Base-by-base conservation (phyloP, 2,888 invertebrate genomes). In the Trissolcus japonicus region DNA sequence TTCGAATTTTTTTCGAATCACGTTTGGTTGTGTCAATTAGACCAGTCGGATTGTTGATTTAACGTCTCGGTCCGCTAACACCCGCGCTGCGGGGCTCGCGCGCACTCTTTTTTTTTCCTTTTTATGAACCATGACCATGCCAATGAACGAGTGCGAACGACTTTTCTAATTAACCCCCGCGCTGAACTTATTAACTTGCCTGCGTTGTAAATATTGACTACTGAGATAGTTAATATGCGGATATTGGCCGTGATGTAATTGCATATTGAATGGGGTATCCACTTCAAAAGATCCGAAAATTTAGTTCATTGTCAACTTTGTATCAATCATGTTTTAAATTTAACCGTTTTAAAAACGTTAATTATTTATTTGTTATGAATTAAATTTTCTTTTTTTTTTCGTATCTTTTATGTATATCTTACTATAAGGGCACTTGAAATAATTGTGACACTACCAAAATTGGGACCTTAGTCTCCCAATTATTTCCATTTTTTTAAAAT, bases 111-210 rank as follows among this genome's bases (percentile, higher is more conserved):
- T n/a, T n/a, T n/a, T n/a, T n/a, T n/a, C n/a, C 21, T 46, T 46
- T 65, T 65, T 43, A 56, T 48, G 54, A 55, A 19, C 7, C 65
- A 55, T 54, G 55, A 56, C 65, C 21, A 54, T 46, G 16, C 16
- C 46, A 46, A 46, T 46, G 46, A 46, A 46, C 51, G 11, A 54
- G 21, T 19, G 65, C 17, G 11, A 4, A 29, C 55, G 55, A 19
- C 29, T 46, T 65, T 29, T 65, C 6, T 17, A 56, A 56, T 41
- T 56, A 41, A 56, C 41, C 13, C 50, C 19, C 11, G 7, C n/a
- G 50, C 9, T 16, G 19, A 17, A 16, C 19, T 50, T 19, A 19
- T 17, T 50, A 19, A 50, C 16, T 50, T 9, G 35, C 43, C 41
- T 3, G n/a, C 46, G 46, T 14, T 46, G 46, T 6, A 46, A 46